These are phyloP conservation scores for Leptinotarsa undecemlineata DNA, from an alignment of 1,140 invertebrate species.

Conservation along the genomic window DNA sequence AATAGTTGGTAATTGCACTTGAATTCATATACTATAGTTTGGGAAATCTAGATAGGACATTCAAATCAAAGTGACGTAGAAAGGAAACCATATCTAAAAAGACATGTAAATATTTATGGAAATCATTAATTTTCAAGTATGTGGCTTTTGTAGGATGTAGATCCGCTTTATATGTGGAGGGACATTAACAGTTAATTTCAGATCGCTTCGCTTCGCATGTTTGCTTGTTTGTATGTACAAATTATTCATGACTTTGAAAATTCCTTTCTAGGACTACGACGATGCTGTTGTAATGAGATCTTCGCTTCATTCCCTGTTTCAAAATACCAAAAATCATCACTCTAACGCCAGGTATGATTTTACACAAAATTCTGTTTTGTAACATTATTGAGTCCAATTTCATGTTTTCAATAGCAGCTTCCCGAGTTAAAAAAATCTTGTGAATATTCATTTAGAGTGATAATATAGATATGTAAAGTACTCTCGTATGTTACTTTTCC, in stretches of 20 bases:
- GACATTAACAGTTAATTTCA: conserved; percentile 15
- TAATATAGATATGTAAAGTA: no score
- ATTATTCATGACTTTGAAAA: conserved; percentile 22
- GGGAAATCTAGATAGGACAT: neutral
- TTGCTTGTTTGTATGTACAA: conserved; percentile 1
- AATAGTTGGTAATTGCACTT: neutral
- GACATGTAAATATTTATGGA: neutral
- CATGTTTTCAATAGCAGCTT: no score
- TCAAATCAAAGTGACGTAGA: neutral
- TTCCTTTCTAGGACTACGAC: conserved; percentile 45
- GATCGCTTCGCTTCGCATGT: neutral
- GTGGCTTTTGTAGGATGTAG: conserved; percentile 39
- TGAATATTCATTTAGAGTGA: no score
- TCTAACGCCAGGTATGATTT: conserved; percentile 36
- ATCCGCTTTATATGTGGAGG: conserved; percentile 36
- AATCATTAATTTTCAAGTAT: conserved; percentile 18
- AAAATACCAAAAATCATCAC: conserved; percentile 41
- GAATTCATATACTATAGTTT: neutral
- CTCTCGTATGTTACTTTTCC: no score
- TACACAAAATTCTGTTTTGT: no score
- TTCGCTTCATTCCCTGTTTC: conserved; percentile 46
- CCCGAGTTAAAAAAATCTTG: no score
- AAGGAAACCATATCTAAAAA: neutral
- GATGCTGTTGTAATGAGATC: conserved; percentile 43
- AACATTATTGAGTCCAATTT: no score